Conservation (phyloP, 2,797 vertebrate genomes). For the Petrocephalus sullivani region DNA sequence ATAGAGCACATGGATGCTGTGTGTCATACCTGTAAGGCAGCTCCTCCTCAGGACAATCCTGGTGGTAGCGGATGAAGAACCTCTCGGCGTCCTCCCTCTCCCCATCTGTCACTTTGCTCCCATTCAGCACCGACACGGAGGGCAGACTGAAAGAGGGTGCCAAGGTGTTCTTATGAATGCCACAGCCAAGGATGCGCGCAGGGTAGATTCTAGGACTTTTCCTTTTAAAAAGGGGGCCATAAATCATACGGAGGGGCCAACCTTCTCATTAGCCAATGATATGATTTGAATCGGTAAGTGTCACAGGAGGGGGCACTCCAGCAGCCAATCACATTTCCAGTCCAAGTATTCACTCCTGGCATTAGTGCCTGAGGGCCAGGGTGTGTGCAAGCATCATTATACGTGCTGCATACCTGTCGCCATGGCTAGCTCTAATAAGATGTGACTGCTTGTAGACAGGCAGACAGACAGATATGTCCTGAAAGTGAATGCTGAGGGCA, state of each 20-base stretch:
- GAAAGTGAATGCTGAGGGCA: not conserved
- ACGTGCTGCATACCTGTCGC: not conserved
- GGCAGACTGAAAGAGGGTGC: slow-evolving; percentile 68
- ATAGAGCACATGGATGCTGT: not conserved
- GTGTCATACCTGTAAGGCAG: slow-evolving; percentile 75
- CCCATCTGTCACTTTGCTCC: slow-evolving; percentile 74
- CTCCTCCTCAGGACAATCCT: slow-evolving; percentile 76
- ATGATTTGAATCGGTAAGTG: not conserved
- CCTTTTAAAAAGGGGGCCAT: not conserved
- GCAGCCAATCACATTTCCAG: not conserved
- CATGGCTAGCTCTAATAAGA: not conserved
- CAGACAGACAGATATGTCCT: not conserved
- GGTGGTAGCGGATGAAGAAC: slow-evolving; percentile 90
- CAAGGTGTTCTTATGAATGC: not conserved
- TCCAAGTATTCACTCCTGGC: not conserved
- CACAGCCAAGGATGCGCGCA: not conserved
- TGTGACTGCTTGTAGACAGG: not conserved
- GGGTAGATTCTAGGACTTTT: too few relatives aligned
- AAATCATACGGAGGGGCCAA: not conserved
- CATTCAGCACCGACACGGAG: slow-evolving; percentile 80
- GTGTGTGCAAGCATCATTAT: not conserved
- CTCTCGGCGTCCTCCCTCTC: slow-evolving; percentile 93
- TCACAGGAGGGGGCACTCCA: not conserved
- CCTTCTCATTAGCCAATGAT: not conserved
- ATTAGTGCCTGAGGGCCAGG: not conserved